Percentiles rank a stretch among this genome's conserved stretches.
Conservation (phyloP, 2,113 vertebrate species). For the Pelodiscus sinensis region DNA sequence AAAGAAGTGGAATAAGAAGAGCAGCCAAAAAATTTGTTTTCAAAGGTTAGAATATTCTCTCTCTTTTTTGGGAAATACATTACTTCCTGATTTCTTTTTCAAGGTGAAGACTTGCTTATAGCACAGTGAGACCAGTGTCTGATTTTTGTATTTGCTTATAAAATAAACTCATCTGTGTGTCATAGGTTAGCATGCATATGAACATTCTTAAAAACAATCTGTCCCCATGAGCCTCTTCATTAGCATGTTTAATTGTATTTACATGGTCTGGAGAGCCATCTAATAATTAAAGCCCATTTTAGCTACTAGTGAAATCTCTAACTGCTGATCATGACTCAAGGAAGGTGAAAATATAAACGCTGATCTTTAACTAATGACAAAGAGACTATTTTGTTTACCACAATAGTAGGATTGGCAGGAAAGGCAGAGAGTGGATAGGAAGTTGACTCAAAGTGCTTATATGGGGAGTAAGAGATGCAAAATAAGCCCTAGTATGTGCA, state of each 20-base stretch:
- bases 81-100: not conserved
- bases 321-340: not conserved
- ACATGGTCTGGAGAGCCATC: not conserved
- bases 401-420: not conserved
- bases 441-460: not conserved
- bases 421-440: not conserved
- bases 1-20: constrained; percentile 83
- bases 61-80: not conserved
- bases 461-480: not conserved
- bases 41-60: constrained; percentile 66
- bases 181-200: not conserved
- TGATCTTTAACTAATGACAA: not conserved
- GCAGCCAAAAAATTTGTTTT: constrained; percentile 82
- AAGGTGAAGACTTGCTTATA: not conserved
- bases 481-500: not conserved
- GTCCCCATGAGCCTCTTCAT: not conserved
- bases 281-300: not conserved
- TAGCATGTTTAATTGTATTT: not conserved
- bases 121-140: not conserved
- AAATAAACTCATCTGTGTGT: not conserved
- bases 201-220: not conserved
- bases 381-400: accelerated
- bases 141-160: not conserved
- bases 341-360: not conserved
- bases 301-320: not conserved